Conservation (phyloP, 2,797 vertebrate species). For the Falco rusticolus region DNA sequence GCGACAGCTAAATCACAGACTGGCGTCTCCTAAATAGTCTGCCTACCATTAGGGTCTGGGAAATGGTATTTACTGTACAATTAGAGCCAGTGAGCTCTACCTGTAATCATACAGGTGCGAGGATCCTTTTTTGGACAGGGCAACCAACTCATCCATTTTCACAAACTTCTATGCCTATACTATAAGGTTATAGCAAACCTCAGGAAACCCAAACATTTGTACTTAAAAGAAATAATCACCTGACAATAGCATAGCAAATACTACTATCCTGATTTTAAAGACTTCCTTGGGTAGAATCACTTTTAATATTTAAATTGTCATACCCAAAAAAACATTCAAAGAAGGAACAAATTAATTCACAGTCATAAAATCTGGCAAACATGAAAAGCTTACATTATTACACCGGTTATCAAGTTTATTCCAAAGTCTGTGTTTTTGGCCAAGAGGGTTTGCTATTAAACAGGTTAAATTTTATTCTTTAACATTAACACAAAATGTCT, state of each 20-base stretch:
- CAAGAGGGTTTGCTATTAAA: constrained; percentile 58
- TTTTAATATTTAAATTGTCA: constrained; percentile 79
- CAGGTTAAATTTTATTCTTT: constrained; percentile 72
- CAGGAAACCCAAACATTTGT: constrained; percentile 75
- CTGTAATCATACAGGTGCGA: constrained; percentile 97
- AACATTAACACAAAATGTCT: constrained; percentile 76
- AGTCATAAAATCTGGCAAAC: constrained; percentile 20
- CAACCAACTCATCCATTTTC: constrained; percentile 90
- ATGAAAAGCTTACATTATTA: not conserved
- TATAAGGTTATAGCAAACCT: constrained; percentile 73
- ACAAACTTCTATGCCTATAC: constrained; percentile 84
- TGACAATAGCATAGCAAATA: not conserved
- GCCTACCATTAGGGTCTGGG: constrained; percentile 91
- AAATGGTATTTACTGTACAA: constrained; percentile 96
- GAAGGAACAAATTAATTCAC: constrained; percentile 16
- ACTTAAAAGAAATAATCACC: constrained; percentile 20
- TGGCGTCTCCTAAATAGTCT: constrained; percentile 91
- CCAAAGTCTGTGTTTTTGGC: constrained; percentile 17
- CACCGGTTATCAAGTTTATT: constrained; percentile 21
- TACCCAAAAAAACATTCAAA: constrained; percentile 72
- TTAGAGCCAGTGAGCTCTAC: constrained; percentile 92
- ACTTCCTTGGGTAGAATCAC: constrained; percentile 76
- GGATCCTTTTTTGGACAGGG: constrained; percentile 83
- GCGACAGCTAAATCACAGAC: constrained; percentile 93
- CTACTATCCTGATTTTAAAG: not conserved